phyloP scores from a whole-genome alignment of 2,113 vertebrate genomes.

The Megalops atlanticus region DNA sequence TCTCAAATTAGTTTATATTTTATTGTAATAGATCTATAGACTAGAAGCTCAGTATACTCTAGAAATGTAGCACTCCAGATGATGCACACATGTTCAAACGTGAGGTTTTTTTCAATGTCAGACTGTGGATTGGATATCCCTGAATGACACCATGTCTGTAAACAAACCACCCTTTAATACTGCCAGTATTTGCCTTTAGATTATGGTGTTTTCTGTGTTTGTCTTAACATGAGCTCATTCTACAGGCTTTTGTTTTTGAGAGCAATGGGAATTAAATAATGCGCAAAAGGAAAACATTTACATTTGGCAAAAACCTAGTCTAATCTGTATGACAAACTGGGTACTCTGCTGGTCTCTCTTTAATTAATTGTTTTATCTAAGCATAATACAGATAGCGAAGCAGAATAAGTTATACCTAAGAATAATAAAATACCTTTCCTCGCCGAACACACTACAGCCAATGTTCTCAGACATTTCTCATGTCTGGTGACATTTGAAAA shows the following conservation, averaged over 20 bases:
- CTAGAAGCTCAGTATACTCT: background rate
- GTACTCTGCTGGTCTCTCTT: background rate
- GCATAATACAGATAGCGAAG: background rate
- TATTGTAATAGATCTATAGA: too few species aligned
- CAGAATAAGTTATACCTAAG: background rate
- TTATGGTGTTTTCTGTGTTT: too few species aligned
- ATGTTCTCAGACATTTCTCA: background rate
- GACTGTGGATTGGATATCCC: background rate
- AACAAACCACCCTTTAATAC: slow-evolving; percentile 1
- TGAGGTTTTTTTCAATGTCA: background rate
- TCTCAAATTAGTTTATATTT: too few species aligned
- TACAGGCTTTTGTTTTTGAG: background rate
- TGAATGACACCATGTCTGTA: background rate
- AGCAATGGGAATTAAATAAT: background rate
- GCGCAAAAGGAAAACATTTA: background rate
- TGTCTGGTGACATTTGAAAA: background rate
- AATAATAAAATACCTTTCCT: background rate
- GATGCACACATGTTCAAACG: background rate
- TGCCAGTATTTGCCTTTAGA: background rate
- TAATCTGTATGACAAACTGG: background rate
- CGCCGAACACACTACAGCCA: background rate
- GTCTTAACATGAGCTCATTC: too few species aligned
- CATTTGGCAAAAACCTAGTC: background rate
- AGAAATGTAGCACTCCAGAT: background rate
- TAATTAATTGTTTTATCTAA: background rate